Evolutionary conservation across 2,797 vertebrate species (phyloP).

Genomic region (Chaetodon trifasciatus): DNA sequence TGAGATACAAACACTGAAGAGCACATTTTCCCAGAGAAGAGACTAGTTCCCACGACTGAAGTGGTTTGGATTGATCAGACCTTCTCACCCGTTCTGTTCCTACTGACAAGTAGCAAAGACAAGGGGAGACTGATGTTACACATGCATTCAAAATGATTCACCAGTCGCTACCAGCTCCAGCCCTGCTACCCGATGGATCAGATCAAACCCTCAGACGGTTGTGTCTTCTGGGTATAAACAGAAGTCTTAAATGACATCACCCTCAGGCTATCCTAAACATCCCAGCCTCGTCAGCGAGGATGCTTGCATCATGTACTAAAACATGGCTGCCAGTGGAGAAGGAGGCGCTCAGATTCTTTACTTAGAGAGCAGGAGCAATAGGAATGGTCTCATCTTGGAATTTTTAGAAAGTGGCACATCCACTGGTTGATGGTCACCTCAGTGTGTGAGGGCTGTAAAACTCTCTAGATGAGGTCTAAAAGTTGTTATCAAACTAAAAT

Average conservation of each 20-base stretch:
- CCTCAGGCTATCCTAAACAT: conserved; percentile 4
- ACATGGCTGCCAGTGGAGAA: not conserved
- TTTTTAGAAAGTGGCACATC: not conserved
- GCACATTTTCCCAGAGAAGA: conserved; percentile 1
- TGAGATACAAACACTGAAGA: not conserved
- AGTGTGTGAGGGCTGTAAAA: not conserved
- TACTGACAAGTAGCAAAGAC: conserved; percentile 1
- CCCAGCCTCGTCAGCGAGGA: not conserved
- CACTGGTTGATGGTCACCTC: not conserved
- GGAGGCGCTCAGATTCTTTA: not conserved
- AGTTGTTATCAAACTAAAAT: not conserved
- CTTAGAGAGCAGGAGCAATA: not conserved
- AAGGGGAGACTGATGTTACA: conserved; percentile 17
- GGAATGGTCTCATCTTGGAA: not conserved
- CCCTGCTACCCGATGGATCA: not conserved
- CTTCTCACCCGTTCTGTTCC: not conserved
- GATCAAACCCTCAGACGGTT: not conserved
- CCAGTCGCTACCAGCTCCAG: conserved; percentile 10
- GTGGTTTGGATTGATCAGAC: conserved; percentile 1
- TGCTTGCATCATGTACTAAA: not conserved
- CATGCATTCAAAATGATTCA: conserved; percentile 36
- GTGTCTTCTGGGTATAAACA: not conserved
- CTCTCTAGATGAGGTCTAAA: not conserved
- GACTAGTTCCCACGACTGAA: not conserved
- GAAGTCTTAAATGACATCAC: not conserved